Evolutionary conservation across 2,113 vertebrate species (phyloP).

Genomic region (Philantomba maxwellii): DNA sequence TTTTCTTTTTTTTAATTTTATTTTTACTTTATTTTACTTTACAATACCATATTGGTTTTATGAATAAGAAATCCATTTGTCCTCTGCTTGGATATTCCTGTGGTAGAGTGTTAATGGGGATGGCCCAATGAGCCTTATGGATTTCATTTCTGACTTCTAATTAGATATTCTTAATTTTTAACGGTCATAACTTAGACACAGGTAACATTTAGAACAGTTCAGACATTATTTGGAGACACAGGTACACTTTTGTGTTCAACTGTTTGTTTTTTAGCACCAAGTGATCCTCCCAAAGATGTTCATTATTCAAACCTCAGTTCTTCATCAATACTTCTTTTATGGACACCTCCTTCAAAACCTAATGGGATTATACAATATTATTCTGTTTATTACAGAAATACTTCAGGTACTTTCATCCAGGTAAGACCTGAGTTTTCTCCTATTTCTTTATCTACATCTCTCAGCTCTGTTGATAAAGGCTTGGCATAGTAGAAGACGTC

Average conservation of each 20-base stretch:
- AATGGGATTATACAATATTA: slow-evolving; percentile 90
- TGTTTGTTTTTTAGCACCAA: slow-evolving; percentile 83
- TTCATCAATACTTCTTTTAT: slow-evolving; percentile 85
- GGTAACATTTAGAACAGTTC: not conserved
- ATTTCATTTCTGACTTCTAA: slow-evolving; percentile 2
- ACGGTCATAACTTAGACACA: not conserved
- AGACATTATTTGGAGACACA: not conserved
- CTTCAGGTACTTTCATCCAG: slow-evolving; percentile 80
- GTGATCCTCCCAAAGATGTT: slow-evolving; percentile 88
- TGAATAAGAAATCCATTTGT: not conserved
- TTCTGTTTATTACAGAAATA: slow-evolving; percentile 85
- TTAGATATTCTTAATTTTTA: not conserved
- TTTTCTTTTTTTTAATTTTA: too few species aligned
- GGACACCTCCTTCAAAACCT: slow-evolving; percentile 88
- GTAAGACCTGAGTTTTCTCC: slow-evolving; percentile 77
- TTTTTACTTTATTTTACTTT: too few species aligned
- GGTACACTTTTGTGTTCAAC: not conserved
- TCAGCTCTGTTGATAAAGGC: not conserved
- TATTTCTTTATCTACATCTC: not conserved
- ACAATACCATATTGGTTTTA: too few species aligned
- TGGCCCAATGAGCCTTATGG: accelerated
- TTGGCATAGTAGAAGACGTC: not conserved
- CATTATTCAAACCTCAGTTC: slow-evolving; percentile 83
- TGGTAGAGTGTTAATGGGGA: not conserved
- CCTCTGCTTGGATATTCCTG: not conserved